Evolutionary conservation across 2,113 vertebrate species (phyloP), one percentile per base, ranked within the genome.

Genomic region (Cyphomyrus plagiostoma): DNA sequence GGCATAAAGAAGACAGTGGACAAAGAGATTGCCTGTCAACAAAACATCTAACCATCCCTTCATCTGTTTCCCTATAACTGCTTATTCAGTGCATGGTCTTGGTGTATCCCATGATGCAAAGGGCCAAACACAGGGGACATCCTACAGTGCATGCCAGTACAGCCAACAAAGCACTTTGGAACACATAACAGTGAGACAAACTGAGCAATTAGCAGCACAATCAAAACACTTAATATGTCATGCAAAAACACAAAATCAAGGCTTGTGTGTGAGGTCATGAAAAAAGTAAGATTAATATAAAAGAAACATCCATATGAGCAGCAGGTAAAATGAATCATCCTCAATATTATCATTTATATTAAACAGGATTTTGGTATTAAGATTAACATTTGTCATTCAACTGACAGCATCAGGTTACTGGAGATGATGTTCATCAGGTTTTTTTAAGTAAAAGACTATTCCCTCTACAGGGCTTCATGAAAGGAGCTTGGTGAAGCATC

Each of bases 301-400:
- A 26, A 70, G n/a, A 70, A 30, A 30, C 62, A 70, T 66, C 1
- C 8, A 26, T 66, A 70, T 30, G 26, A 70, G 62, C n/a, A 70
- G 1, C 26, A 70, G n/a, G 62, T 70, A 26, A 70, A 70, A 70
- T 30, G n/a, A 70, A 70, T 70, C 62, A 70, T 26, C 62, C 62
- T 70, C n/a, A 70, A 70, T 30, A 70, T 30, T 70, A 70, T 70
- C 62, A 70, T 70, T 30, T 70, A 70, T 70, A 70, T 70, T 70
- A 70, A 70, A 70, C 10, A 30, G 62, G 74, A 80, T 53, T 52
- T 52, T 86, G 13, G 49, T 50, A 52, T 48, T 52, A 35, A 30
- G 23, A 86, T 52, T 48, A 23, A 53, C 26, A 86, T 86, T 86
- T 86, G 13, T 30, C 46, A 86, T 86, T 86, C 85, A 86, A 5